These are phyloP conservation scores for Galbula dea DNA, from an alignment of 2,113 vertebrate species.

Conservation along the genomic window DNA sequence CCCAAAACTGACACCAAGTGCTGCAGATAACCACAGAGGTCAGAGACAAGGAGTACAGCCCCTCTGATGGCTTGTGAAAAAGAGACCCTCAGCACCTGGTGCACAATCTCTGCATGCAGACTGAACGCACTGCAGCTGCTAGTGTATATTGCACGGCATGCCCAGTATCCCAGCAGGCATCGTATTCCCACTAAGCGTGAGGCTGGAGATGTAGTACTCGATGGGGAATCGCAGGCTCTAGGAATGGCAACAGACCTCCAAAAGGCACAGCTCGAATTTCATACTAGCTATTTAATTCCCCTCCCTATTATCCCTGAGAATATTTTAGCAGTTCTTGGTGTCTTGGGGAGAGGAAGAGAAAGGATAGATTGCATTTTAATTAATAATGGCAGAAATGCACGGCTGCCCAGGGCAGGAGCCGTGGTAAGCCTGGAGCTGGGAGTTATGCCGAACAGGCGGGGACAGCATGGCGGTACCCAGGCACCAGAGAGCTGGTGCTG, in stretches of 20 bases:
- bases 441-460: not conserved
- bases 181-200: not conserved
- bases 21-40: not conserved
- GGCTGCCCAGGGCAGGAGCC: not conserved
- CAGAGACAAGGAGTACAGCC: not conserved
- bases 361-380: slow-evolving; percentile 29
- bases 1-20: not conserved
- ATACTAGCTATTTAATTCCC: not conserved
- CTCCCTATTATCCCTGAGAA: slow-evolving; percentile 5
- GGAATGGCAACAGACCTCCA: not conserved
- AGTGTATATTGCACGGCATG: accelerated
- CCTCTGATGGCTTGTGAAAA: accelerated
- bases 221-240: not conserved
- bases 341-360: not conserved
- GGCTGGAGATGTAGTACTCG: not conserved
- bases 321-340: not conserved
- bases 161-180: not conserved
- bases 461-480: accelerated
- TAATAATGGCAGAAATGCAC: not conserved
- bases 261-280: not conserved
- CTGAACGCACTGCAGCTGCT: not conserved
- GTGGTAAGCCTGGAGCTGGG: not conserved
- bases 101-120: not conserved
- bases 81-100: not conserved
- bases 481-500: not conserved